These are phyloP conservation scores for Nebria salina DNA, from an alignment of 2,888 invertebrate genomes.

Conservation along the genomic window DNA sequence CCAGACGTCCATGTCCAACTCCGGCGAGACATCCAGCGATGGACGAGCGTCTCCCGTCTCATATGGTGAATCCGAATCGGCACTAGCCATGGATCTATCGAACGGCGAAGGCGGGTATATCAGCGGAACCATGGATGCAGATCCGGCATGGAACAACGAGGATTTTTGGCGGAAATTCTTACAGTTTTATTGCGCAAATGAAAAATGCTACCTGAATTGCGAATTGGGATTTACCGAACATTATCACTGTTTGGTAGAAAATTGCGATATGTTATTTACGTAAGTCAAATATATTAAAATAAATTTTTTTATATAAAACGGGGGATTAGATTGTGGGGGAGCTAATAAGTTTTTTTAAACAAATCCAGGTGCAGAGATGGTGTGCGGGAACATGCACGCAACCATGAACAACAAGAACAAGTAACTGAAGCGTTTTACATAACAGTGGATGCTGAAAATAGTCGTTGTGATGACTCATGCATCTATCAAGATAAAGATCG, in stretches of 20 bases:
- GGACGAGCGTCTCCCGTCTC: slow-evolving; percentile 64
- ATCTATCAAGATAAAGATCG: slow-evolving; percentile 81
- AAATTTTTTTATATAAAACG: too few relatives aligned
- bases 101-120: slow-evolving; percentile 50
- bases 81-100: slow-evolving; percentile 61
- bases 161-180: slow-evolving; percentile 69
- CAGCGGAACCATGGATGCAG: slow-evolving; percentile 31
- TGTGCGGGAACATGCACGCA: slow-evolving; percentile 86
- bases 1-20: slow-evolving; percentile 60
- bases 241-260: slow-evolving; percentile 84
- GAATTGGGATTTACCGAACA: slow-evolving; percentile 80
- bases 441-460: slow-evolving; percentile 71
- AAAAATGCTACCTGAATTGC: slow-evolving; percentile 61
- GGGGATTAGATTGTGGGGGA: too few relatives aligned
- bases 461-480: slow-evolving; percentile 73
- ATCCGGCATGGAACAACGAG: slow-evolving; percentile 59
- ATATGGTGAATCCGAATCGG: slow-evolving; percentile 61
- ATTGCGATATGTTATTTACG: slow-evolving; percentile 79
- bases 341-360: not conserved
- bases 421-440: slow-evolving; percentile 81
- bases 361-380: slow-evolving; percentile 68
- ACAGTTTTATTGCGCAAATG: slow-evolving; percentile 62
- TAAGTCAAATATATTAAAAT: slow-evolving; percentile 55
- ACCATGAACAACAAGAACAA: slow-evolving; percentile 88
- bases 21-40: slow-evolving; percentile 67